These are phyloP conservation scores for Numenius arquata DNA, from an alignment of 2,113 vertebrate species.

Conservation along the genomic window DNA sequence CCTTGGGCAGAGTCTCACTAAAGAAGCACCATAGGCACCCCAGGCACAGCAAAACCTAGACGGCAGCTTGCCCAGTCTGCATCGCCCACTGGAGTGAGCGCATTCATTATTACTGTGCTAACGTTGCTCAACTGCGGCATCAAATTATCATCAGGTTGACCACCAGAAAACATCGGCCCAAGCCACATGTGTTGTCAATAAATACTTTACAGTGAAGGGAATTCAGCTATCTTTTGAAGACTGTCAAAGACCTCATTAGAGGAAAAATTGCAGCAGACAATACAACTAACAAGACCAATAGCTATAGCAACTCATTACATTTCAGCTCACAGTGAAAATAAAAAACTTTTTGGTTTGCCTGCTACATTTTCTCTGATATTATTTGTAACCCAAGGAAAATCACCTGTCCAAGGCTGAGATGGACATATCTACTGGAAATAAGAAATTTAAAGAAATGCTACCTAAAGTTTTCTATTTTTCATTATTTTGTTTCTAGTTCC, in stretches of 20 bases:
- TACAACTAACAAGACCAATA: neutral
- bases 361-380: neutral
- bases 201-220: neutral
- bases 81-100: accelerated
- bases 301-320: neutral
- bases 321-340: neutral
- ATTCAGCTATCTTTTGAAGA: neutral
- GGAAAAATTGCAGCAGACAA: neutral
- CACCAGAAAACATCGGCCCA: neutral
- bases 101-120: neutral
- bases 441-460: neutral
- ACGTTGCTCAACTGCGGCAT: neutral
- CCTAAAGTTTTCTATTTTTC: neutral
- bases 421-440: neutral
- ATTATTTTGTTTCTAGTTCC: neutral
- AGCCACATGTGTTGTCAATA: neutral
- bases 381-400: neutral
- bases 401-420: neutral
- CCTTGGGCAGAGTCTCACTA: neutral
- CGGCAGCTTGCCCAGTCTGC: neutral
- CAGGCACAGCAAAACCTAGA: too few relatives aligned
- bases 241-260: neutral
- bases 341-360: neutral
- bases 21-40: accelerated
- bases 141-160: neutral